These are phyloP conservation scores for Frankliniella intonsa DNA, from an alignment of 2,888 invertebrate genomes.

Conservation along the genomic window DNA sequence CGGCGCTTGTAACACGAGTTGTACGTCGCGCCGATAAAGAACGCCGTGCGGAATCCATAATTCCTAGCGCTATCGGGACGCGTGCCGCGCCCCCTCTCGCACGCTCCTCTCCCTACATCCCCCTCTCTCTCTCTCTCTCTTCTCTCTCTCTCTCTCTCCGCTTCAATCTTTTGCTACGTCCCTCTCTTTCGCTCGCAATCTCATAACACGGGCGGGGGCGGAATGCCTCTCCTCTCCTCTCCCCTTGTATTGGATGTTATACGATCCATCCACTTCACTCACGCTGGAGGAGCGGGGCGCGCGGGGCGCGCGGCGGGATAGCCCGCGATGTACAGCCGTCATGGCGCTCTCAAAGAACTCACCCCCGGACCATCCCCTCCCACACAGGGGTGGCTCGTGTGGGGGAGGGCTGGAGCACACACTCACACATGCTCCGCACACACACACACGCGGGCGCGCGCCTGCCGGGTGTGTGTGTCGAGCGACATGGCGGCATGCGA, in stretches of 20 bases:
- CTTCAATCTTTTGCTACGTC: not conserved
- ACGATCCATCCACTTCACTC: slow-evolving; percentile 13
- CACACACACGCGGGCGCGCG: not conserved
- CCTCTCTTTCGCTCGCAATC: not conserved
- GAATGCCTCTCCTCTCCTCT: not conserved
- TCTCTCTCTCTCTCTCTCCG: not conserved
- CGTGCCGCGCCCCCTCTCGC: not conserved
- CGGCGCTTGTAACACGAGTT: not conserved
- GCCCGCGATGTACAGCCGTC: not conserved
- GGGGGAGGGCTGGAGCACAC: not conserved
- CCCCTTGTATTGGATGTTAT: slow-evolving; percentile 14
- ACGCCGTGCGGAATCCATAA: not conserved
- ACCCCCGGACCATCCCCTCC: not conserved
- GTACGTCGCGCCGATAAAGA: not conserved
- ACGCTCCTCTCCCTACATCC: not conserved
- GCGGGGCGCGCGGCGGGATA: not conserved
- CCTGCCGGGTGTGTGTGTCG: not conserved
- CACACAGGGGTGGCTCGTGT: not conserved
- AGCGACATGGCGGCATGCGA: not conserved
- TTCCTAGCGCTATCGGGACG: not conserved
- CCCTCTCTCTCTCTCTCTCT: not conserved
- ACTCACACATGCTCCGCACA: not conserved
- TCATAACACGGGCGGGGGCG: not conserved
- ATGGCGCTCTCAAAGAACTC: slow-evolving; percentile 1
- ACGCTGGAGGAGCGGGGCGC: not conserved